phyloP scores from a whole-genome alignment of 2,797 vertebrate genomes.

The Leucoraja ocellata region DNA sequence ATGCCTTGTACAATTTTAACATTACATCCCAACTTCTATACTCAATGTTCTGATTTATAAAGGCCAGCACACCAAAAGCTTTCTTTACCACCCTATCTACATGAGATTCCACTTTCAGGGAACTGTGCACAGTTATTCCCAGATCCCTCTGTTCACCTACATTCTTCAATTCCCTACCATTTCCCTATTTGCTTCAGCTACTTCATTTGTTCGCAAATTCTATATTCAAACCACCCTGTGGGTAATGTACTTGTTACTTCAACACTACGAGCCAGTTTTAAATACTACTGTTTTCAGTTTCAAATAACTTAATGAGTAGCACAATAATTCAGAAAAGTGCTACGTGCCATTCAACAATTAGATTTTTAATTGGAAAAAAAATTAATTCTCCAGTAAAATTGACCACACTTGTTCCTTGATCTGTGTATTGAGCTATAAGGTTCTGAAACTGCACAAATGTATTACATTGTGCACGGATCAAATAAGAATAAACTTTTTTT shows the following conservation, averaged over 20 bases:
- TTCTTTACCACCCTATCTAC: no score
- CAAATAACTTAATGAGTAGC: neutral
- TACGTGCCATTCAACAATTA: neutral
- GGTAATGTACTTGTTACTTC: neutral
- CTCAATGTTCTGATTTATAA: no score
- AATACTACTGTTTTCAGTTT: conserved; percentile 8
- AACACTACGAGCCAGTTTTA: neutral
- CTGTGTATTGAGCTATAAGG: neutral
- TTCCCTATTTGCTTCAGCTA: neutral
- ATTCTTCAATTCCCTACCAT: no score
- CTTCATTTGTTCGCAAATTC: neutral
- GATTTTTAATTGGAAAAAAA: conserved; percentile 1
- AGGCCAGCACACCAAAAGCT: no score
- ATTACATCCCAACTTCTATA: no score
- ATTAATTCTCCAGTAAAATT: neutral
- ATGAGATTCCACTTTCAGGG: no score
- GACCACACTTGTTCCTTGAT: neutral
- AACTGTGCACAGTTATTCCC: no score
- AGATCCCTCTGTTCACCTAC: no score
- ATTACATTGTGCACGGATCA: neutral
- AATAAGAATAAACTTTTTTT: neutral
- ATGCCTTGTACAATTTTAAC: no score
- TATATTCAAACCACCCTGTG: neutral
- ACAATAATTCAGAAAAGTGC: neutral
- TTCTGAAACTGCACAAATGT: neutral